phyloP scores from a whole-genome alignment of 2,797 vertebrate genomes.

The Poeciliopsis turneri region DNA sequence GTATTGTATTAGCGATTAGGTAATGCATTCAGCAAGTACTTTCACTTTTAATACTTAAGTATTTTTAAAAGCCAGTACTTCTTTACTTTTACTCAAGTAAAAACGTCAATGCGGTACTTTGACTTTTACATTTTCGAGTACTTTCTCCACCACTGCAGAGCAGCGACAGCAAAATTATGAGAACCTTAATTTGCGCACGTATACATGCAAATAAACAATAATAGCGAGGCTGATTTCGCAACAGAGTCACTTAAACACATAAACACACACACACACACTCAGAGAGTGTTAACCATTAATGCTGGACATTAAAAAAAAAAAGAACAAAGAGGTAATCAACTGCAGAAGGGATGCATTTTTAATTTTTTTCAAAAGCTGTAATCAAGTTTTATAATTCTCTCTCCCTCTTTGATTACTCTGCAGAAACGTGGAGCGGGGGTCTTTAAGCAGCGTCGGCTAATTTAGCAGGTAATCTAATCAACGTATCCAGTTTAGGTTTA shows the following conservation, averaged over 20 bases:
- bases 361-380: neutral
- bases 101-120: too few species aligned
- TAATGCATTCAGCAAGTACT: too few species aligned
- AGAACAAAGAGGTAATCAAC: conserved; percentile 19
- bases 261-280: neutral
- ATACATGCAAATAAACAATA: neutral
- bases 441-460: neutral
- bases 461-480: conserved; percentile 27
- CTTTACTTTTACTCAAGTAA: too few species aligned
- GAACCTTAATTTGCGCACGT: conserved; percentile 21
- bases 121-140: too few species aligned
- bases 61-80: too few species aligned
- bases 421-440: neutral
- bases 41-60: too few species aligned
- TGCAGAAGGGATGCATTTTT: conserved; percentile 6
- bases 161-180: conserved; percentile 9
- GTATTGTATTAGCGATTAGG: too few species aligned
- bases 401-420: conserved; percentile 4
- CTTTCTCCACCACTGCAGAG: neutral
- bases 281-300: too few species aligned
- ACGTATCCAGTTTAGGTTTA: conserved; percentile 4
- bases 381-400: conserved; percentile 15
- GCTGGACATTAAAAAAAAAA: neutral
- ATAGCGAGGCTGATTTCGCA: conserved; percentile 4
- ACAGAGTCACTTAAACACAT: neutral